A percentile compares a stretch with the other conserved stretches of the same genome.
phyloP scores from a whole-genome alignment of 2,113 vertebrate genomes.

The Pelodiscus sinensis region DNA sequence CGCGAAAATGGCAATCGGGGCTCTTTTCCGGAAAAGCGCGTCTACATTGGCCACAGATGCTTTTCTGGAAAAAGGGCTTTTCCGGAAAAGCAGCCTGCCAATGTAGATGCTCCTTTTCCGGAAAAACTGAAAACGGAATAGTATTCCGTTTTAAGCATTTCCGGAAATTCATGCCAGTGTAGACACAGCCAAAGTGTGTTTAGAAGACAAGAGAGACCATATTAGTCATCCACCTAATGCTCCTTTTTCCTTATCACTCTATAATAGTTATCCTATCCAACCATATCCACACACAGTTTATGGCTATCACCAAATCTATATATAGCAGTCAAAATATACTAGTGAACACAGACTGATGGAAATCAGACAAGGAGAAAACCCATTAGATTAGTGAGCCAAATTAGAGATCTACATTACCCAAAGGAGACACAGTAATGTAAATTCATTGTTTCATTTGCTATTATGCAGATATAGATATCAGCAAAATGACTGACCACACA shows the following conservation, averaged over 20 bases:
- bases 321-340: not conserved
- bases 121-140: too few species aligned
- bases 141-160: too few species aligned
- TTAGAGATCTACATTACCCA: not conserved
- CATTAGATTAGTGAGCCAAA: not conserved
- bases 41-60: too few species aligned
- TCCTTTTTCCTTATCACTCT: not conserved
- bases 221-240: not conserved
- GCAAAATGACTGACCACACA: not conserved
- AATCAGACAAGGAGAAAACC: not conserved
- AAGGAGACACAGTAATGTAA: not conserved
- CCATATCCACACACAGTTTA: too few species aligned
- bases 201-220: not conserved
- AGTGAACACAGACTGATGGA: not conserved
- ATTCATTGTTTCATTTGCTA: not conserved
- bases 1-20: too few species aligned
- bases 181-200: not conserved
- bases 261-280: not conserved
- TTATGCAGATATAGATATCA: not conserved
- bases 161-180: too few species aligned
- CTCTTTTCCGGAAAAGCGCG: too few species aligned
- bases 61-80: too few species aligned
- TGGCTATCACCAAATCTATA: not conserved
- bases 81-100: too few species aligned
- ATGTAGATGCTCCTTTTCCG: too few species aligned